Evolutionary conservation across 1,140 invertebrate species (phyloP), one percentile per base, ranked within the genome.

Genomic region (Micrasema longulum): DNA sequence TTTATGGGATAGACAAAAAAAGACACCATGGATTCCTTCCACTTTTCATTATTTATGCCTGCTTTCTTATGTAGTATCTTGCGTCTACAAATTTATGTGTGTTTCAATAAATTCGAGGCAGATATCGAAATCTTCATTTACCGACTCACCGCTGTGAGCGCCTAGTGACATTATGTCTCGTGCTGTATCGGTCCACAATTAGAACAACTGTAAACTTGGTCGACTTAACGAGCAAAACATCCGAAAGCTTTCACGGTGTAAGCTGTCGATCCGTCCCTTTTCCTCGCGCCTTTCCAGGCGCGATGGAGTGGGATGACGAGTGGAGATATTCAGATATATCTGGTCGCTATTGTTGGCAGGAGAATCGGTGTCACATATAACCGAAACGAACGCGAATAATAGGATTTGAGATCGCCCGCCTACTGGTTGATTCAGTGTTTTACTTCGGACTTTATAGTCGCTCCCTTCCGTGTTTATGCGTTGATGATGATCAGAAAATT

Each of bases 171-270:
- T 75, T 75, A 70, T 31, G 26, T 31, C 26, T 31, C 7, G 7
- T 70, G 36, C 71, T 63, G 69, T 50, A 53, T 63, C 66, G 20
- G 60, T 75, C 67, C 52, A 63, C 74, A 72, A 75, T 72, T 72
- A 72, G 74, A 75, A 48, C 68, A 12, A 66, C 64, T 38, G 64
- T 70, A 50, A 66, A 69, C 38, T 52, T 43, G 31, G 22, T 57
- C 31, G 20, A 20, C 38, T 47, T 45, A 47, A 50, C 48, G 63
- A 66, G 63, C 63, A 50, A 66, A 60, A 60, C 55, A 45, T 66
- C 43, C 48, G 50, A 68, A 48, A 60, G 36, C 67, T 72, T 55
- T 47, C 71, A 68, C 55, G 55, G 38, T 48, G 67, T 63, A 22
- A 68, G 62, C 26, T 60, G 35, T 36, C 50, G 55, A 68, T 68